Conservation (phyloP, 2,888 invertebrate species). For the Acanthosepion pharaonis region DNA sequence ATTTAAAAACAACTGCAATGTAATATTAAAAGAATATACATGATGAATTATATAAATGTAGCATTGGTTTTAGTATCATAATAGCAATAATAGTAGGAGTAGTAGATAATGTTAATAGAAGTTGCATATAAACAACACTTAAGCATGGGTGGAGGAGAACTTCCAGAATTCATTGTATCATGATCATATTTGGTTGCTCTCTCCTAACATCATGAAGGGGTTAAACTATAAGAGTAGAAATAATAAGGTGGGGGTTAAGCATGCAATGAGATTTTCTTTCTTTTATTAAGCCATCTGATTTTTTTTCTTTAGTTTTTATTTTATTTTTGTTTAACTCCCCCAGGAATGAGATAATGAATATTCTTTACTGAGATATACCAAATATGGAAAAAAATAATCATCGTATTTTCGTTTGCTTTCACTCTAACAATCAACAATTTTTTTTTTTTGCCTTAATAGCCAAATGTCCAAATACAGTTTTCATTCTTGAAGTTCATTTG, state of each 20-base stretch:
- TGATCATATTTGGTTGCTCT: not conserved
- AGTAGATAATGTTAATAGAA: not conserved
- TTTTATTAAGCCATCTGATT: too few relatives aligned
- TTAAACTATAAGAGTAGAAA: not conserved
- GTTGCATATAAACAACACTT: not conserved
- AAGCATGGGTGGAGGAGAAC: not conserved
- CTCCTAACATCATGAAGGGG: not conserved
- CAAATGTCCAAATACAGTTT: conserved; percentile 33
- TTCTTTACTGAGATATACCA: not conserved
- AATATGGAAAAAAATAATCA: not conserved
- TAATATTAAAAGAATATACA: not conserved
- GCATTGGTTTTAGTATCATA: not conserved
- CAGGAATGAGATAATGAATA: not conserved
- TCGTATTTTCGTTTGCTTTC: too few relatives aligned
- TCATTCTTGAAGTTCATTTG: not conserved
- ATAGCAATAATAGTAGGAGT: not conserved
- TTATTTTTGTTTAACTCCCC: not conserved
- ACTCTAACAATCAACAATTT: not conserved
- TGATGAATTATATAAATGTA: not conserved
- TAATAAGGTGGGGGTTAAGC: not conserved
- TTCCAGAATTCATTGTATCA: not conserved
- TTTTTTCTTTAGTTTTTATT: not conserved
- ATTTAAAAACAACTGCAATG: not conserved
- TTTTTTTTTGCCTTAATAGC: not conserved
- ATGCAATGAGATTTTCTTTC: not conserved